Evolutionary conservation across 30 jellyfish, hydroid and myxozoan species (phyloP).

Genomic region (Nemopilema nomurai): DNA sequence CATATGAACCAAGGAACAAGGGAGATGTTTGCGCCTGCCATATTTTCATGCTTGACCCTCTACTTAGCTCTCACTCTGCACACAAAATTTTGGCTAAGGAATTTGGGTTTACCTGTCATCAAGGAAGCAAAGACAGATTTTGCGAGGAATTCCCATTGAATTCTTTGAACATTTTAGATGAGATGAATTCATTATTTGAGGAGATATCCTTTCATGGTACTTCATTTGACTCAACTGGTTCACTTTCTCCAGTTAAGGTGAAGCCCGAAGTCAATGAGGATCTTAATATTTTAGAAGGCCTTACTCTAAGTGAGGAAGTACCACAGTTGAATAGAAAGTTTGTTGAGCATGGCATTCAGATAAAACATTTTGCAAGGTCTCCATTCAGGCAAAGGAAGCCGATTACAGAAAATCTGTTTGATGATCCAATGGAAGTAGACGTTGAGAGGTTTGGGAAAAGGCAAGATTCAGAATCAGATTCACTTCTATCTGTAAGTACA

Average conservation of each 20-base stretch:
- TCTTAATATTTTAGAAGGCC: background rate
- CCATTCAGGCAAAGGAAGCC: conserved; percentile 53
- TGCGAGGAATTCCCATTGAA: conserved; percentile 74
- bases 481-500: background rate
- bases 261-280: background rate
- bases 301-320: background rate
- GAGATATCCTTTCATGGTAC: background rate
- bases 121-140: conserved; percentile 7
- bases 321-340: background rate
- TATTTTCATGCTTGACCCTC: conserved; percentile 74
- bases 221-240: background rate
- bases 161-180: conserved; percentile 47
- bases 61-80: conserved; percentile 48
- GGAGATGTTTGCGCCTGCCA: conserved; percentile 68
- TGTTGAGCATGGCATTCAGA: background rate
- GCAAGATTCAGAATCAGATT: background rate
- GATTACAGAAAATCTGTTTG: conserved; percentile 9
- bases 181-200: conserved; percentile 41
- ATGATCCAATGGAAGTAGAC: background rate
- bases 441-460: background rate
- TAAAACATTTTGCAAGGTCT: conserved; percentile 27
- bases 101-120: conserved; percentile 58
- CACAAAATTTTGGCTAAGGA: conserved; percentile 55
- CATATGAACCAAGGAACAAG: conserved; percentile 4
- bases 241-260: background rate